phyloP scores from a whole-genome alignment of 2,797 vertebrate genomes.

The Anniella stebbinsi region DNA sequence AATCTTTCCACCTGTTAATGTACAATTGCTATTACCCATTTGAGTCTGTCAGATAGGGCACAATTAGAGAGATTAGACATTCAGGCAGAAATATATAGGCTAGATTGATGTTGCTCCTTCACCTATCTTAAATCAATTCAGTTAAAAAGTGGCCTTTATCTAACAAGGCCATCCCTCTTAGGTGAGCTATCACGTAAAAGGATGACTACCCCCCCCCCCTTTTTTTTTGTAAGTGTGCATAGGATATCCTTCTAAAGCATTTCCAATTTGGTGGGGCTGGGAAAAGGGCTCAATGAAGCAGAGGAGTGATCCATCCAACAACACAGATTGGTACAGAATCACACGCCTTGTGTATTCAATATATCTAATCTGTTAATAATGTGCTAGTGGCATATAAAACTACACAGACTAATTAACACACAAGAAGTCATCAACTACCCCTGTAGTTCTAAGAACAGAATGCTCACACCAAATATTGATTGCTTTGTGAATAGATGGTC shows the following conservation, averaged over 20 bases:
- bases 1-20: background rate
- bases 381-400: slow-evolving; percentile 26
- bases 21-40: background rate
- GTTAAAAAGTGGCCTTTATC: background rate
- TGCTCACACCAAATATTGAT: slow-evolving; percentile 48
- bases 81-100: background rate
- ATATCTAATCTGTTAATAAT: slow-evolving; percentile 27
- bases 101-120: background rate
- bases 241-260: background rate
- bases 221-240: background rate
- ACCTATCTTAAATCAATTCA: slow-evolving; percentile 22
- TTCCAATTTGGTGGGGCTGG: background rate
- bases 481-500: slow-evolving; percentile 44
- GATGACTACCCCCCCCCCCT: background rate
- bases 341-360: slow-evolving; percentile 25
- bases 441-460: slow-evolving; percentile 22
- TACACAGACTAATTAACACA: slow-evolving; percentile 29
- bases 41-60: background rate
- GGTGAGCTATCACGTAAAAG: background rate
- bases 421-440: slow-evolving; percentile 18
- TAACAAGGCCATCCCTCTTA: background rate
- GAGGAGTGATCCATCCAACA: background rate
- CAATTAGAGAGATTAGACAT: background rate
- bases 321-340: background rate
- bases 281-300: background rate